Base-by-base conservation (phyloP, 1,140 invertebrate species). In the Hylaeus volcanicus region DNA sequence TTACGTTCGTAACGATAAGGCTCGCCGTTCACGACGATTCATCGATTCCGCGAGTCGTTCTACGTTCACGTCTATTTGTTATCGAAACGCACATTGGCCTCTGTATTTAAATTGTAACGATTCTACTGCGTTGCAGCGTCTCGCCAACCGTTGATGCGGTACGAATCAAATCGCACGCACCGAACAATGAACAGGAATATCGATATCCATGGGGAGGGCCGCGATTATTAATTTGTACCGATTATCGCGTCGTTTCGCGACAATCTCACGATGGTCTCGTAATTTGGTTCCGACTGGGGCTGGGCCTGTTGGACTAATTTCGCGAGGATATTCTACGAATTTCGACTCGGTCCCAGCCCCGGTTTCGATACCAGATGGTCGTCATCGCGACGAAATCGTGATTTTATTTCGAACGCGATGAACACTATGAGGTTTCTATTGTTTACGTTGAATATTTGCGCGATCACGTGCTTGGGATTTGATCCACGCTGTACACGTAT, bases 81-180 rank as follows among this genome's bases (percentile, higher is more conserved):
- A 81, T 78, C 70, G 75, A 84, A 82, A 56, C 79, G 74, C 84
- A 85, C 74, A 82, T 77, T 78, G 84, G 83, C 84, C 74, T 86
- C 84, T 71, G 63, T 71, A 78, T 72, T 43, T 39, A 8, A 39
- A 79, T 71, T 43, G 26, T 74, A 77, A 70, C 70, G 53, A 73
- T 41, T 64, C 72, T 72, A 74, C 70, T 55, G 70, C 53, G 71
- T 79, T 64, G 65, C 48, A 65, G 66, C 48, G 55, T 81, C 65
- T 43, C 45, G 41, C 45, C 43, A 72, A 53, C 39, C 26, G 15
- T 48, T 76, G 66, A 64, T 60, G 75, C 53, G 72, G 41, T 74
- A 74, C 85, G 73, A 71, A 82, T 81, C 74, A 71, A 78, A 85
- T 86, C 75, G 69, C 60, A 85, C 79, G 69, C 84, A 74, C 63